A percentile compares a stretch with the other conserved stretches of the same genome.
Conservation (phyloP, 1,140 invertebrate species). For the Drosophila neocordata region DNA sequence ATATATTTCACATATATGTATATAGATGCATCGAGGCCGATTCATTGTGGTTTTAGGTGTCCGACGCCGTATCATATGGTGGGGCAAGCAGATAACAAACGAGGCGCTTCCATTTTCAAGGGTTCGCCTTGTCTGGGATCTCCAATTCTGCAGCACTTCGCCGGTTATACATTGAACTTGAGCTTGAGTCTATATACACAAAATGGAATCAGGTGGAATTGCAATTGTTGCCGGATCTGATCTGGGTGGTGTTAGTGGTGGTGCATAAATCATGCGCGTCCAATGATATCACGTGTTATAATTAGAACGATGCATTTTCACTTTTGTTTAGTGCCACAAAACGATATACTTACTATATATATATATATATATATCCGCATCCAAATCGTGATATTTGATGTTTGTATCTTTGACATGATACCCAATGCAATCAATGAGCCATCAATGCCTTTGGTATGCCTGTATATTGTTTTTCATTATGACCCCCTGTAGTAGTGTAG, state of each 20-base stretch:
- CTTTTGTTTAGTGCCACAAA: constrained; percentile 45
- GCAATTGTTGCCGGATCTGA: constrained; percentile 42
- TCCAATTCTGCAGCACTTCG: constrained; percentile 52
- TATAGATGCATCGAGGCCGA: constrained; percentile 32
- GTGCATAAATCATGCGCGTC: constrained; percentile 62
- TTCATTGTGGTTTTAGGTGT: constrained; percentile 51
- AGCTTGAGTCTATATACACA: constrained; percentile 34
- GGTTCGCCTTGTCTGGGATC: constrained; percentile 73
- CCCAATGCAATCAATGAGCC: constrained; percentile 27
- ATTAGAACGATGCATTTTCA: constrained; percentile 77
- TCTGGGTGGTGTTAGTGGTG: constrained; percentile 14
- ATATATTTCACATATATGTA: background rate
- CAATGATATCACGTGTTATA: constrained; percentile 75
- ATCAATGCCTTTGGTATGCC: constrained; percentile 45
- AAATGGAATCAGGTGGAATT: constrained; percentile 52
- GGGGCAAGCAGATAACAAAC: constrained; percentile 40
- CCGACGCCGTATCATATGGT: constrained; percentile 48
- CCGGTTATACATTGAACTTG: constrained; percentile 68
- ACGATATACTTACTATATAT: constrained; percentile 5
- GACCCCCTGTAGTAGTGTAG: constrained; percentile 39
- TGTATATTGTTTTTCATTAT: constrained; percentile 74
- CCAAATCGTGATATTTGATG: constrained; percentile 77
- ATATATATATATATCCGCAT: constrained; percentile 27
- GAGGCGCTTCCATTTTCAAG: constrained; percentile 72
- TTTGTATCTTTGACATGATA: constrained; percentile 55